Percentiles rank a stretch among this genome's conserved stretches.
Evolutionary conservation across 2,113 vertebrate species (phyloP).

Genomic region (Grantiella picta): DNA sequence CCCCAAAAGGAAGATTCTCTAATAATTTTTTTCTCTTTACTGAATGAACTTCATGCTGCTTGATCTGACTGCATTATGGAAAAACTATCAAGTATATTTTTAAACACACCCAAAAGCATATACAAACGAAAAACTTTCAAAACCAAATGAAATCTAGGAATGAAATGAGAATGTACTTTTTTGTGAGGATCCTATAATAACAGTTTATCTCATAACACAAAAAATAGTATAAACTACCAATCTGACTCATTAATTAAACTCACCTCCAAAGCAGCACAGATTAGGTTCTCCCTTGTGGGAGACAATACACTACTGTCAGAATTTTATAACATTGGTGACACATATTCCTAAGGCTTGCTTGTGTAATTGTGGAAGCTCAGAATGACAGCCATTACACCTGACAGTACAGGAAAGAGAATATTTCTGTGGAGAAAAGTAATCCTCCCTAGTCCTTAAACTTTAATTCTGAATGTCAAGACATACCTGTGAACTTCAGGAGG

Average conservation of each 20-base stretch:
- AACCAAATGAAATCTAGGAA: background rate
- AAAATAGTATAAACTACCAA: background rate
- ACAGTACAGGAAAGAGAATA: background rate
- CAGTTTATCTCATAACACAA: background rate
- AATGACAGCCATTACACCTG: background rate
- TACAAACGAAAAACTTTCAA: background rate
- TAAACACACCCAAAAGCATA: background rate
- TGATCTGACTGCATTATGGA: background rate
- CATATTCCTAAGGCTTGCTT: background rate
- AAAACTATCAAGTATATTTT: background rate
- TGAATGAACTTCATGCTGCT: background rate
- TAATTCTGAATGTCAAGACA: background rate
- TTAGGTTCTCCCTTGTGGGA: background rate
- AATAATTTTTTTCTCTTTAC: background rate
- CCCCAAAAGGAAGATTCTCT: background rate
- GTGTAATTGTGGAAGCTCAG: background rate
- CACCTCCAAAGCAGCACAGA: background rate
- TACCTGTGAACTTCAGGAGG: constrained; percentile 92
- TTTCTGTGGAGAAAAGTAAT: background rate
- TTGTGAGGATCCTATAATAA: background rate
- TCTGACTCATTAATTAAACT: background rate
- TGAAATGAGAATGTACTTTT: background rate
- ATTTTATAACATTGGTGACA: background rate
- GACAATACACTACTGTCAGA: background rate
- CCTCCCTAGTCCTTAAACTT: background rate